Evolutionary conservation across 2,888 invertebrate species (phyloP), one percentile per base, ranked within the genome.

Genomic region (Drosophila diplacantha): DNA sequence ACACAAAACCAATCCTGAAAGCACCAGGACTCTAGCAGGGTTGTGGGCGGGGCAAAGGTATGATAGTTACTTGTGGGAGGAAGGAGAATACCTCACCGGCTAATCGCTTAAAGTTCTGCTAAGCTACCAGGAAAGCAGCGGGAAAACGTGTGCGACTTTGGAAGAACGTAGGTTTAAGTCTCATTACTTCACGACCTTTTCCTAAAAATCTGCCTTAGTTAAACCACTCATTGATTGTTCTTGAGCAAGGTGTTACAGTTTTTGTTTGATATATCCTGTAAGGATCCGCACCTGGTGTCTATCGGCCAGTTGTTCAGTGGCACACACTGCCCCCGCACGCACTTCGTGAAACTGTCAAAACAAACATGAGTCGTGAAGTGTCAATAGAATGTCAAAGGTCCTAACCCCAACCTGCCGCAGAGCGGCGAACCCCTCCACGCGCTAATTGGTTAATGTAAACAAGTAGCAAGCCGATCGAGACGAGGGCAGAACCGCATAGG

Each of bases 391-490:
- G 83, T 82, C 81, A 79, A 77, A 79, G 78, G 78, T 73, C 66
- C 64, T 75, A 77, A 71, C 83, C 83, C 71, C 75, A 62, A 62
- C 62, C 62, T 61, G 49, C 12, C 12, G 9, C 34, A 11, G 39
- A 22, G 4, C 29, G 26, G 29, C 8, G 29, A 29, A 44, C 50
- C 60, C 32, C 39, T 24, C 39, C 62, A 32, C 63, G 24, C 62
- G 75, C 82, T 81, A 83, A 81, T 81, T 81, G 84, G 82, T 82
- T 82, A 80, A 80, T 83, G 83, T 79, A 80, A 84, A 82, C 76
- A 83, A 74, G 68, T 51, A 67, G 29, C 61, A 55, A 31, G 20
- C 51, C 39, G 65, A 58, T 62, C 46, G 57, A 47, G 35, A 50
- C 55, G 55, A 56, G 44, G 35, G 72, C 29, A 56, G 58, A 56